These are phyloP conservation scores for Semicossyphus pulcher DNA, from an alignment of 2,113 vertebrate species.

Conservation along the genomic window DNA sequence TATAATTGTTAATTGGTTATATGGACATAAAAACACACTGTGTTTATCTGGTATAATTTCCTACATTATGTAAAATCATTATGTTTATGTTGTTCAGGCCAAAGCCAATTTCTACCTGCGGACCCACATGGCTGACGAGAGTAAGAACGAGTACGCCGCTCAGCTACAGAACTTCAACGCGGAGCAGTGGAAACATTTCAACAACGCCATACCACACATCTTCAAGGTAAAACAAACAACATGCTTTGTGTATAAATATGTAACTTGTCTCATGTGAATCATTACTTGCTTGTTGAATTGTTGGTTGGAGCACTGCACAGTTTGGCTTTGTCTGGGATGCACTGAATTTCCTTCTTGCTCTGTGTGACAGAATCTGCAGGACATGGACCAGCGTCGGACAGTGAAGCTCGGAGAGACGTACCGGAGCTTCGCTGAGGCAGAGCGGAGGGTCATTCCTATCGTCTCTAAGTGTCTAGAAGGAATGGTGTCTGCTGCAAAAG, in stretches of 20 bases:
- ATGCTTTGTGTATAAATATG: too few species aligned
- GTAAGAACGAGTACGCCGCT: constrained; percentile 98
- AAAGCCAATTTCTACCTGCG: constrained; percentile 95
- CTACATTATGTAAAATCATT: too few species aligned
- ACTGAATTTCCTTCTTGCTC: background rate
- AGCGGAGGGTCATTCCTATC: constrained; percentile 95
- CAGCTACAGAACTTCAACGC: constrained; percentile 96
- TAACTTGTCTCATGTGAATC: too few species aligned
- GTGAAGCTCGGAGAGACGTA: constrained; percentile 96
- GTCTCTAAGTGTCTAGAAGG: constrained; percentile 97
- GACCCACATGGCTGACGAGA: constrained; percentile 96
- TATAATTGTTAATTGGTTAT: too few species aligned
- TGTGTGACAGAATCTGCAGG: constrained; percentile 91
- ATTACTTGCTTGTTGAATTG: too few species aligned
- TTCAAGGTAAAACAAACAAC: constrained; percentile 90
- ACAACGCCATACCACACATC: constrained; percentile 94
- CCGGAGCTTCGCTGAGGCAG: constrained; percentile 95
- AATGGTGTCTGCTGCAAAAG: constrained; percentile 96
- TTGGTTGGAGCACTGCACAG: too few species aligned
- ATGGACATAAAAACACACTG: too few species aligned
- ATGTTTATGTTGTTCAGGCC: constrained; percentile 80
- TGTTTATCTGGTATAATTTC: too few species aligned
- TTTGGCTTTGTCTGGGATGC: too few species aligned
- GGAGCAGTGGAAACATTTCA: constrained; percentile 98
- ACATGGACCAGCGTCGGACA: constrained; percentile 96